Evolutionary conservation across 2,888 invertebrate genomes (phyloP), one percentile per base, ranked within the genome.

Genomic region (Caenorhabditis sp.): DNA sequence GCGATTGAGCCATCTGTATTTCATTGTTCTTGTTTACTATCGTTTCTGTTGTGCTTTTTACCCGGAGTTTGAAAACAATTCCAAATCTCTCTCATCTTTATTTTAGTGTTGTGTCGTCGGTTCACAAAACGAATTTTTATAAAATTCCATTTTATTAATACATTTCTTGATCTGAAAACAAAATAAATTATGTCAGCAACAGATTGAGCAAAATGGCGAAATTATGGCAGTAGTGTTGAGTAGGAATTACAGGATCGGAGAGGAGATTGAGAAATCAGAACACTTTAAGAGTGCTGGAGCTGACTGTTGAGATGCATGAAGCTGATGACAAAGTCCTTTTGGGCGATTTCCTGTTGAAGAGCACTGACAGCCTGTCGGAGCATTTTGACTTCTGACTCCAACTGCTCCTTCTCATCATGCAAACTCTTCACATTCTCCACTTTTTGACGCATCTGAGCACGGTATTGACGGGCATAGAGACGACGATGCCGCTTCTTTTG

Each of bases 341-440:
- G 82, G 1, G 76, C 76, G 7, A 82, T 22, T 26, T 82, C 80
- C 54, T 74, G 63, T 22, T 69, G 64, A 10, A 80, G 64, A 12
- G 54, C 64, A 24, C 16, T 47, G 12, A 85, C 64, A 19, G 75
- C 63, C 19, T 74, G 74, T 28, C 68, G 75, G 35, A 85, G 51
- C 22, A 74, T 64, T 49, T 79, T 64, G 2, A 80, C 66, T 19
- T 84, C 73, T n/a, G 68, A 41, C 63, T 80, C 79, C 16, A 86
- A 74, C 24, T 77, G 70, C 41, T 85, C 88, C 19, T 85, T 76
- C 35, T 85, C 82, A 10, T 86, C 73, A 10, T 75, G 76, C 47
- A 88, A 54, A 51, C 31, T 63, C 61, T 85, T 84, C 69, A 88
- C 88, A 54, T 88, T 85, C 54, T 88, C 88, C n/a, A 88, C 86